Conservation (phyloP, 1,140 invertebrate species). For the Tenebrio molitor region DNA sequence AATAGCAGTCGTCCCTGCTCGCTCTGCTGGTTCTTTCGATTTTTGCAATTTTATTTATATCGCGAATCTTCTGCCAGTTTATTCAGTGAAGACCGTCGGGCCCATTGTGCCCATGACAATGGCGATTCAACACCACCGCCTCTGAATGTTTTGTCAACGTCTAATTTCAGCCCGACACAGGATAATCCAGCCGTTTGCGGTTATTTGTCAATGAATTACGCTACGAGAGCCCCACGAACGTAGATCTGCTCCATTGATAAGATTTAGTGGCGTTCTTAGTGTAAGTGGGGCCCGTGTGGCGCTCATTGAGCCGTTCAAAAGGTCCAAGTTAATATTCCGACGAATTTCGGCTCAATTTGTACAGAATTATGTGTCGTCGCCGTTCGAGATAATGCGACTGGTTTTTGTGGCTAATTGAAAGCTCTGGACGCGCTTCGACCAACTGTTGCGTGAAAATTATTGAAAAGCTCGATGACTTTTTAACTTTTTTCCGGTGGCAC, state of each 20-base stretch:
- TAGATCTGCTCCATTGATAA: not conserved
- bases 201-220: conserved; percentile 5
- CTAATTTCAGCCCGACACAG: conserved; percentile 9
- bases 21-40: conserved; percentile 21
- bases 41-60: conserved; percentile 36
- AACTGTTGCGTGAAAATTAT: conserved; percentile 32
- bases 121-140: conserved; percentile 10
- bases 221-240: not conserved
- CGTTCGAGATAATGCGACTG: conserved; percentile 5
- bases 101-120: conserved; percentile 32
- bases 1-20: conserved; percentile 20
- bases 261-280: conserved; percentile 1
- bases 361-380: conserved; percentile 21
- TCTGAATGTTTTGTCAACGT: conserved; percentile 1
- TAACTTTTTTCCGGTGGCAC: conserved; percentile 12
- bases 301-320: not conserved
- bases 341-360: conserved; percentile 11
- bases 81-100: not conserved
- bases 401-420: conserved; percentile 31
- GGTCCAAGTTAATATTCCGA: not conserved
- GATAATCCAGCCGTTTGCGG: conserved; percentile 11
- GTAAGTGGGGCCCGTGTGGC: not conserved
- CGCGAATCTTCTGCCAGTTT: conserved; percentile 5
- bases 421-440: conserved; percentile 31
- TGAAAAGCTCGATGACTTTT: conserved; percentile 28